phyloP scores from a whole-genome alignment of 2,113 vertebrate genomes.

The Vicugna pacos region DNA sequence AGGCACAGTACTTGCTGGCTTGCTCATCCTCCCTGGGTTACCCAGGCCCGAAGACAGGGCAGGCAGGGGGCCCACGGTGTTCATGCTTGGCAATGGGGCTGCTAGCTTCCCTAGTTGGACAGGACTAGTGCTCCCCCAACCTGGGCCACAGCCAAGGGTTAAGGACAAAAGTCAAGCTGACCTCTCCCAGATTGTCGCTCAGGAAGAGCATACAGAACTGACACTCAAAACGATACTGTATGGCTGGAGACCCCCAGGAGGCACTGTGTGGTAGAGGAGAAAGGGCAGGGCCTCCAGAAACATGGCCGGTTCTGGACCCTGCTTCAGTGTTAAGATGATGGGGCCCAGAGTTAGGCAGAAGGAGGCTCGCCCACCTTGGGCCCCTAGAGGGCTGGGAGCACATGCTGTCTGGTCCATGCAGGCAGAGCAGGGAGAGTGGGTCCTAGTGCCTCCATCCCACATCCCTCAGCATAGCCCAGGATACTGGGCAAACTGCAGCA shows the following conservation, averaged over 20 bases:
- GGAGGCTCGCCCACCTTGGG: neutral
- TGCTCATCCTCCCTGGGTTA: slow-evolving; percentile 84
- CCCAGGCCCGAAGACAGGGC: slow-evolving; percentile 72
- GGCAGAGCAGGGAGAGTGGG: neutral
- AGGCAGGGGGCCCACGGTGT: slow-evolving; percentile 87
- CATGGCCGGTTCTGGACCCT: slow-evolving; percentile 84
- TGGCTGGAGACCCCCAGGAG: slow-evolving; percentile 72
- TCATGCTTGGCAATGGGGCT: slow-evolving; percentile 88
- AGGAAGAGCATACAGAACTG: neutral
- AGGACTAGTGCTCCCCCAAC: neutral
- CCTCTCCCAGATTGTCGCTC: slow-evolving; percentile 63
- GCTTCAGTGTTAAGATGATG: slow-evolving; percentile 54
- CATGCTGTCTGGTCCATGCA: neutral
- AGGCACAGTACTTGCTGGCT: slow-evolving; percentile 89
- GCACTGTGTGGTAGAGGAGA: slow-evolving; percentile 81
- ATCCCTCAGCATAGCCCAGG: neutral
- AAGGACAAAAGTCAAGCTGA: slow-evolving; percentile 73
- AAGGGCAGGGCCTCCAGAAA: slow-evolving; percentile 89
- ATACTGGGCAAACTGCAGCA: slow-evolving; percentile 27
- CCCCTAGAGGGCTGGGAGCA: neutral
- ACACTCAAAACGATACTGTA: neutral
- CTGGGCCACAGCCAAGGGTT: slow-evolving; percentile 32
- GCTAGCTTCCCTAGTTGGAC: slow-evolving; percentile 77
- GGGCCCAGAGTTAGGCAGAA: neutral
- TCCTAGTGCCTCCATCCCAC: slow-evolving; percentile 66